Evolutionary conservation across 2,113 vertebrate species (phyloP).

Genomic region (Brachyhypopomus gauderio): DNA sequence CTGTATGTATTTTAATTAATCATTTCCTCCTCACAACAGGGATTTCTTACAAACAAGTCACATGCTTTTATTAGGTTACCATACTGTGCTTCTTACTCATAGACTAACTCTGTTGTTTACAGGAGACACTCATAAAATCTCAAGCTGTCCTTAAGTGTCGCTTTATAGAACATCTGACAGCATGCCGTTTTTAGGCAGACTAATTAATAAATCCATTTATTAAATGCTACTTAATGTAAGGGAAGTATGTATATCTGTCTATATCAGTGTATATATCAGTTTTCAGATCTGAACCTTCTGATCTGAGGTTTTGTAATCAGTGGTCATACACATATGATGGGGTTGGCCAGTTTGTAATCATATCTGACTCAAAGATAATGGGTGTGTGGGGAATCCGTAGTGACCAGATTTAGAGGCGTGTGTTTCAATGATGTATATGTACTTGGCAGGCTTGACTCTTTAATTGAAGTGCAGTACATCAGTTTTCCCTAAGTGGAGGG

Average conservation of each 20-base stretch:
- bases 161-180: constrained; percentile 17
- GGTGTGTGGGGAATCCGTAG: too few relatives aligned
- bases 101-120: constrained; percentile 21
- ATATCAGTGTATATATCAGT: neutral
- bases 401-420: too few relatives aligned
- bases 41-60: constrained; percentile 51
- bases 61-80: constrained; percentile 58
- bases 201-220: neutral
- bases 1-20: constrained; percentile 58
- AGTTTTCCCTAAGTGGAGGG: too few relatives aligned
- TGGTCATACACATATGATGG: too few relatives aligned
- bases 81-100: constrained; percentile 32
- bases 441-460: too few relatives aligned
- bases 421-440: too few relatives aligned
- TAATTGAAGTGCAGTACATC: too few relatives aligned
- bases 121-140: constrained; percentile 18
- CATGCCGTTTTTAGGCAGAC: neutral
- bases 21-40: constrained; percentile 52
- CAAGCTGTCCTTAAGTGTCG: constrained; percentile 7
- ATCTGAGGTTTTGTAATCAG: too few relatives aligned
- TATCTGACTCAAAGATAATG: too few relatives aligned
- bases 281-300: too few relatives aligned
- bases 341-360: too few relatives aligned
- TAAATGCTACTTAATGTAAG: too few relatives aligned
- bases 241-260: neutral